Base-by-base conservation (phyloP, 2,113 vertebrate species). In the Ciconia stormi region DNA sequence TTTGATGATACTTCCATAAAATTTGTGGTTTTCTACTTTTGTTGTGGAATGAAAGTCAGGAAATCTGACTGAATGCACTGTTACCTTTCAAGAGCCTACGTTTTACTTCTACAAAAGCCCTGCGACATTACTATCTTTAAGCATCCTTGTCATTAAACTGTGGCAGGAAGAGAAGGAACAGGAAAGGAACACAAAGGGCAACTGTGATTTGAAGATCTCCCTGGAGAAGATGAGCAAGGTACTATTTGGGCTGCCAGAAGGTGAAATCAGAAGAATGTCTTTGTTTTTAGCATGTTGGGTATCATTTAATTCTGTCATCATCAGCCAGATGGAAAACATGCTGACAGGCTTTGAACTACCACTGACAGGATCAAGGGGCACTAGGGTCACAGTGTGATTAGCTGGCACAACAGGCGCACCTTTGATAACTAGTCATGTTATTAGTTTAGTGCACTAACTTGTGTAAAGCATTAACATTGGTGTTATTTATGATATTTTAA, bases 161-260 rank as follows among this genome's bases (percentile, higher is more conserved):
- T 91, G 95, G 79, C 95, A 90, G 97, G 94, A 94, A 96, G 94
- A 93, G 73, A 96, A 98, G 46, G 89, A 97, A 86, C 74, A 53
- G 95, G 96, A 96, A 98, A 98, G 92, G 96, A 97, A 89, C 97
- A 97, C 94, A 97, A 98, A 98, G 98, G 97, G 98, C 96, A 98
- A 97, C 94, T 98, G 97, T 71, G 96, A 97, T 96, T 90, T 76
- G 90, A 97, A 98, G 98, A 98, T 99, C 99, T 99, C 98, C 98
- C 98, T 80, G 80, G 98, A 98, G 98, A 98, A 97, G 97, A 74
- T 73, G 87, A 95, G 88, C 79, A 90, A 96, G 63, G 93, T 94
- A 87, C 93, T 79, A 11, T 81, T 97, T 94, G 79, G 90, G 82
- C 83, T 97, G 96, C 94, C 96, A 85, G 98, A 97, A 98, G 98